Evolutionary conservation across 1,140 invertebrate genomes (phyloP).

Genomic region (Anastrepha obliqua): DNA sequence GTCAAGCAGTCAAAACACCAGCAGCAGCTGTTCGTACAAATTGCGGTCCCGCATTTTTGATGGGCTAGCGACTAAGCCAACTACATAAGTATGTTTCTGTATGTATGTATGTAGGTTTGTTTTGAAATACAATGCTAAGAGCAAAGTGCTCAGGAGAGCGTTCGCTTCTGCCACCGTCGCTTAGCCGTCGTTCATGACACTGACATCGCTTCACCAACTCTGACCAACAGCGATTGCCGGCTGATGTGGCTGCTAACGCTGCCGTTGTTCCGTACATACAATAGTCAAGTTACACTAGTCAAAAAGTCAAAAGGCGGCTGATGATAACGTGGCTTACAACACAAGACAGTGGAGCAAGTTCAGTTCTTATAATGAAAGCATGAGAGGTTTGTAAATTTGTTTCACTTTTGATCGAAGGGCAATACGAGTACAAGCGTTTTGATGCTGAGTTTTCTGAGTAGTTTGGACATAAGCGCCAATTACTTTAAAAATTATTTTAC

Average conservation of each 20-base stretch:
- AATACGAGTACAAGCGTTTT: too few species aligned
- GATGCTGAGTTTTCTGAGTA: too few species aligned
- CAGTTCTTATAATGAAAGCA: too few species aligned
- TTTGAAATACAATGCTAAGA: background rate
- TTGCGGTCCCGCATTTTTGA: constrained; percentile 14
- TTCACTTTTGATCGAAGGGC: too few species aligned
- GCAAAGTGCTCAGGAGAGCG: background rate
- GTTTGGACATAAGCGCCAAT: too few species aligned
- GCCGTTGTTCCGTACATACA: background rate
- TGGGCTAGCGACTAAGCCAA: background rate
- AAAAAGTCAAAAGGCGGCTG: background rate
- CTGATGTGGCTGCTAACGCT: constrained; percentile 23
- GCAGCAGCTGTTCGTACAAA: constrained; percentile 60
- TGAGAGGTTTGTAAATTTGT: too few species aligned
- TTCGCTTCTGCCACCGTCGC: background rate
- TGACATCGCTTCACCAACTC: constrained; percentile 4
- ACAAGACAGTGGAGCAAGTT: background rate
- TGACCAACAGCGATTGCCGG: constrained; percentile 8
- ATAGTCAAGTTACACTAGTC: background rate
- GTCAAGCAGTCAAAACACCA: constrained; percentile 13
- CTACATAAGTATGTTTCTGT: background rate
- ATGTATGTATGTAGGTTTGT: background rate
- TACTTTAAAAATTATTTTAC: too few species aligned
- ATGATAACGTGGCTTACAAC: background rate
- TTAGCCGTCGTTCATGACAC: constrained; percentile 29